These are phyloP conservation scores for Ectropis grisescens DNA, from an alignment of 1,140 invertebrate species.

Conservation along the genomic window DNA sequence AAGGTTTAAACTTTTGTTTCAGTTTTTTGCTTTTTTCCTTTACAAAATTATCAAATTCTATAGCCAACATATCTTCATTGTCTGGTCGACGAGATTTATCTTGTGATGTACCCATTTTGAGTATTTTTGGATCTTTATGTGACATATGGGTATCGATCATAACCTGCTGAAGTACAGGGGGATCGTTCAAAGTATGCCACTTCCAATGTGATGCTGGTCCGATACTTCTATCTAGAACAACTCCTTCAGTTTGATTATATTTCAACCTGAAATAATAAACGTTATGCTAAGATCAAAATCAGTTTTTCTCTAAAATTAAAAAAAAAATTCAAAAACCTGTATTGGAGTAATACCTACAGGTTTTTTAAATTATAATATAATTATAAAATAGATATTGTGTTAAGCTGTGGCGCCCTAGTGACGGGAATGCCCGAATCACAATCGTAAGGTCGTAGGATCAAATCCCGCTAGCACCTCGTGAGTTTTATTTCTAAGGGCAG, in stretches of 20 bases:
- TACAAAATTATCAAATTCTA: constrained; percentile 57
- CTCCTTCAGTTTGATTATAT: constrained; percentile 62
- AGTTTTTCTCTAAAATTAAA: no score
- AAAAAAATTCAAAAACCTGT: no score
- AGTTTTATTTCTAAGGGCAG: no score
- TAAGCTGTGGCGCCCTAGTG: no score
- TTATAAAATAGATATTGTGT: no score
- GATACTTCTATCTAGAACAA: constrained; percentile 41
- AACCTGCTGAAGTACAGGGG: constrained; percentile 54
- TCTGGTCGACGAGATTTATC: constrained; percentile 27
- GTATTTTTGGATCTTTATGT: constrained; percentile 47
- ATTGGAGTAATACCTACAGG: no score
- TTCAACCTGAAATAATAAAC: no score
- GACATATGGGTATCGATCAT: constrained; percentile 58
- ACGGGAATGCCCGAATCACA: no score
- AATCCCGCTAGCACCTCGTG: no score
- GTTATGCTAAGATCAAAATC: no score
- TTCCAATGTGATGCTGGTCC: constrained; percentile 58
- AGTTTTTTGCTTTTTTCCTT: constrained; percentile 55
- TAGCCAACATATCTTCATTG: constrained; percentile 57
- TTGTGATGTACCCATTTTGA: constrained; percentile 27
- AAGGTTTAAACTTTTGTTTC: constrained; percentile 49
- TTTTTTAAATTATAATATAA: no score
- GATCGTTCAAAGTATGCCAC: constrained; percentile 59
- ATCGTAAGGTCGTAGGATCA: no score